Conservation (phyloP, 1,140 invertebrate genomes). For the Maniola jurtina region DNA sequence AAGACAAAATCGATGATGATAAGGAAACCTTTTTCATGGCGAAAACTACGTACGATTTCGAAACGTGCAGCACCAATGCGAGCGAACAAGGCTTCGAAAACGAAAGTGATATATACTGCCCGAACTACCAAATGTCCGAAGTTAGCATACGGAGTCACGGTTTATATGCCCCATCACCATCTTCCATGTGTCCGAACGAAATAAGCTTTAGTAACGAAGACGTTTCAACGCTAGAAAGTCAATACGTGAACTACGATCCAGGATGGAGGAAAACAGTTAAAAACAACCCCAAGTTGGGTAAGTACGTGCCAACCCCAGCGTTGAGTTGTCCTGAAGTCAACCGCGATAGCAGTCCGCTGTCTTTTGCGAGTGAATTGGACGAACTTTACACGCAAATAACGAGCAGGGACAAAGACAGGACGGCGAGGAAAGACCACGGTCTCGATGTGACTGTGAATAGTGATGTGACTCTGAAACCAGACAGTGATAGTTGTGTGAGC, state of each 20-base stretch:
- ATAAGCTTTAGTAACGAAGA: constrained; percentile 76
- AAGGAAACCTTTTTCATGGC: constrained; percentile 70
- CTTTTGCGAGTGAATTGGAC: constrained; percentile 79
- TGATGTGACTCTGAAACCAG: constrained; percentile 68
- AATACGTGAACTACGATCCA: constrained; percentile 74
- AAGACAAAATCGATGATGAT: constrained; percentile 61
- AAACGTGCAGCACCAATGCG: constrained; percentile 76
- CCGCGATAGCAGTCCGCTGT: constrained; percentile 67
- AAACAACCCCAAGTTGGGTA: constrained; percentile 69
- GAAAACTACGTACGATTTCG: constrained; percentile 73
- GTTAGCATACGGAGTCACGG: constrained; percentile 81
- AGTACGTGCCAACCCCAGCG: constrained; percentile 68
- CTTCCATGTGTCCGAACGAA: constrained; percentile 77
- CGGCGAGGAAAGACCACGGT: constrained; percentile 46
- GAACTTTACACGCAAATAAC: constrained; percentile 81
- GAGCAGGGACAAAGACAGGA: constrained; percentile 62
- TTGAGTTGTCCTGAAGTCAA: constrained; percentile 73
- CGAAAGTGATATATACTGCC: constrained; percentile 80
- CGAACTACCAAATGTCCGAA: constrained; percentile 82
- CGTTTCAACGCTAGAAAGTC: constrained; percentile 69
- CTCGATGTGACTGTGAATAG: constrained; percentile 64
- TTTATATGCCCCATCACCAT: constrained; percentile 79
- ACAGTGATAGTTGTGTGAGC: constrained; percentile 75
- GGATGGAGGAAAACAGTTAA: constrained; percentile 72
- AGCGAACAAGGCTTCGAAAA: constrained; percentile 75